Evolutionary conservation across 2,113 vertebrate genomes (phyloP).

Genomic region (Ciconia maguari): DNA sequence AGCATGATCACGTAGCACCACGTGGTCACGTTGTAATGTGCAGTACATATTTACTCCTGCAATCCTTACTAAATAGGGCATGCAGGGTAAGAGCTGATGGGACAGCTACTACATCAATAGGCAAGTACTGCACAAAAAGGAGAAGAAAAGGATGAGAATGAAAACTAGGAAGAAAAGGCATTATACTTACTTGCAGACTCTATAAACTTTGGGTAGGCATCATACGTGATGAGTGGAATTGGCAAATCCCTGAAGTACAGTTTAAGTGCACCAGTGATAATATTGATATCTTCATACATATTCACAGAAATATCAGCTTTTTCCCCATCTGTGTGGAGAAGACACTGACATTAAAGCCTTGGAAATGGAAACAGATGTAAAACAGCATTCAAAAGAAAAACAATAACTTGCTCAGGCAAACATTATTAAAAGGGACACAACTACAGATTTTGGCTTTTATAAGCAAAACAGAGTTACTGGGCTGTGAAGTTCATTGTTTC

Average conservation of each 20-base stretch:
- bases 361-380: neutral
- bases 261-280: constrained; percentile 98
- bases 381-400: neutral
- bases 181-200: constrained; percentile 91
- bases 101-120: neutral
- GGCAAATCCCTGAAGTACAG: constrained; percentile 99
- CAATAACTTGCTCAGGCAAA: neutral
- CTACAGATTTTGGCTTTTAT: neutral
- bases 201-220: constrained; percentile 96
- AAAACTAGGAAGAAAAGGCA: neutral
- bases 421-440: neutral
- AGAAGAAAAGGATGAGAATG: neutral
- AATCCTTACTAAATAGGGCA: neutral
- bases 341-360: constrained; percentile 36
- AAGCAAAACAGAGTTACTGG: neutral
- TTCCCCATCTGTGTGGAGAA: constrained; percentile 87
- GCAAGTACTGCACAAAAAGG: neutral
- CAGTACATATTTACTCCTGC: neutral
- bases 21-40: accelerated
- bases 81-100: neutral
- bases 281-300: constrained; percentile 98
- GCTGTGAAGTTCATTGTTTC: neutral
- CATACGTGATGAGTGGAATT: constrained; percentile 96
- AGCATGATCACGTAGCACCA: accelerated
- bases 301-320: constrained; percentile 97